Evolutionary conservation across 2,888 invertebrate species (phyloP), one percentile per base, ranked within the genome.

Genomic region (Lasioglossum leucozonium): DNA sequence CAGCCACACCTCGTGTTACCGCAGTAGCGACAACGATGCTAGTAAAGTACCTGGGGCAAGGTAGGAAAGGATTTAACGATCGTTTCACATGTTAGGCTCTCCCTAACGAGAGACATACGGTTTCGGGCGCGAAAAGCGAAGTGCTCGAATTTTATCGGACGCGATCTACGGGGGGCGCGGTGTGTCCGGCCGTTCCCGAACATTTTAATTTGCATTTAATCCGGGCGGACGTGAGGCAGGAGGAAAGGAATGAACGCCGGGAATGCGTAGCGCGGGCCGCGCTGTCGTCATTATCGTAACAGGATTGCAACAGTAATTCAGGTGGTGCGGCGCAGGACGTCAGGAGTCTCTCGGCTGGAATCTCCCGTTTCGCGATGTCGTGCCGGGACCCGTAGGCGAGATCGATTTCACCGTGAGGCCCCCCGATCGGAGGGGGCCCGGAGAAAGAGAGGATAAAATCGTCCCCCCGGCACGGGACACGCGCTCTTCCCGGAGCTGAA

Each of bases 351-450:
- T 30, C 62, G 62, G 18, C 40, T 77, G 79, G 83, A 82, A 84
- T 87, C 89, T 78, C 71, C 84, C 88, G 84, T 65, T 67, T 79
- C 86, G 76, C 82, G 77, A 76, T 85, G 89, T 87, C 91, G 89
- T 87, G 87, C 84, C 30, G 26, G 65, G 55, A 58, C 58, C 87
- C 86, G 90, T 90, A 88, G 90, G 90, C 89, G 88, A 91, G 88
- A 91, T 91, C 90, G 90, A 89, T 89, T 89, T 84, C 89, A 72
- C 71, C 71, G 77, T 62, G 72, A 55, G 62, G 55, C 55, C 55
- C 55, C 55, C 47, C 81, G 87, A 81, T 79, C 81, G 47, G 74
- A 30, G 58, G 73, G 1, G 55, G 55, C 55, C 55, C n/a, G 4
- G 11, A 55, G 55, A 55, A n/a, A 55, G 55, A 55, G n/a, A 55